phyloP scores from a whole-genome alignment of 2,888 invertebrate genomes.

The Lacanobia wlatinum region DNA sequence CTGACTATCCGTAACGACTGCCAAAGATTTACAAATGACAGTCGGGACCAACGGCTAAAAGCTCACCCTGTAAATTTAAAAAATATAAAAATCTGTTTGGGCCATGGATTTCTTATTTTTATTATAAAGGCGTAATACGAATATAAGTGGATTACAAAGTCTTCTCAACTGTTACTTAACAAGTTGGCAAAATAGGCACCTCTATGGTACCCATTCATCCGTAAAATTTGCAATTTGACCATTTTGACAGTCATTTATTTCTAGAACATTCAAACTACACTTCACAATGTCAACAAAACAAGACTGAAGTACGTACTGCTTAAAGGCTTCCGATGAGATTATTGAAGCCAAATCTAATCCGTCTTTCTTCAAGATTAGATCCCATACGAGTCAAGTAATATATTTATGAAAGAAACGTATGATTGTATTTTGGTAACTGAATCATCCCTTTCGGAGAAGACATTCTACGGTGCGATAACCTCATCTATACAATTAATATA shows the following conservation, averaged over 20 bases:
- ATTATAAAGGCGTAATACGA: neutral
- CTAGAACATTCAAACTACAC: neutral
- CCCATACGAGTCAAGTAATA: constrained; percentile 51
- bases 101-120: neutral
- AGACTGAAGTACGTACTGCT: constrained; percentile 31
- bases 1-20: too few species aligned
- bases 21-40: too few species aligned
- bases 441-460: constrained; percentile 54
- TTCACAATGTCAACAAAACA: constrained; percentile 31
- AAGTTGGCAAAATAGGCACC: neutral
- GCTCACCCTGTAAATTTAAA: neutral
- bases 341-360: constrained; percentile 56
- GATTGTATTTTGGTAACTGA: constrained; percentile 61
- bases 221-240: neutral
- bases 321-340: constrained; percentile 40
- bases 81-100: too few species aligned
- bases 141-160: neutral
- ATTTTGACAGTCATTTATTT: neutral
- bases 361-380: constrained; percentile 64
- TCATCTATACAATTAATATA: constrained; percentile 28
- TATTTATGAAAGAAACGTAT: constrained; percentile 51
- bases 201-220: neutral
- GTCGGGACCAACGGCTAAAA: too few species aligned
- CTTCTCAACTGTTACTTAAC: neutral
- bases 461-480: constrained; percentile 42